Percentiles rank a stretch among this genome's conserved stretches.
phyloP scores from a whole-genome alignment of 2,888 invertebrate species.

The Leistus spinibarbis region DNA sequence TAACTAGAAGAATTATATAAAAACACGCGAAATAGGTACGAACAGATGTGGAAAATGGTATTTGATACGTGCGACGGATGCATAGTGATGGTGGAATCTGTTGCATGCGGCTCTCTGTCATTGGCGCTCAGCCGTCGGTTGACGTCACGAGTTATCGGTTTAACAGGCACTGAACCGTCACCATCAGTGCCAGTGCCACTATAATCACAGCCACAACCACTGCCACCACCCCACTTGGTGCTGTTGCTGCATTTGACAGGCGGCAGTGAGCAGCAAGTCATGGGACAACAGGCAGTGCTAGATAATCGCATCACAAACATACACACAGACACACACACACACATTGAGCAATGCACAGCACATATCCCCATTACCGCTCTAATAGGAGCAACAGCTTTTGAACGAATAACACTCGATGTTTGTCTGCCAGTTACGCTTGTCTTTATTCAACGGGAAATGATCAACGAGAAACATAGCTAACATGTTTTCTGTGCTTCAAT shows the following conservation, averaged over 20 bases:
- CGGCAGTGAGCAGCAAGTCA: background rate
- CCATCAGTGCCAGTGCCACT: background rate
- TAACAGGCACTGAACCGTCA: slow-evolving; percentile 13
- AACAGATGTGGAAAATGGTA: background rate
- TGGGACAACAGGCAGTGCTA: background rate
- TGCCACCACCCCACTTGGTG: background rate
- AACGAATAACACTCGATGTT: background rate
- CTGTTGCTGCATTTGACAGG: slow-evolving; percentile 6
- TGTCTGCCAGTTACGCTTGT: background rate
- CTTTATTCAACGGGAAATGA: background rate
- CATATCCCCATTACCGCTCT: too few relatives aligned
- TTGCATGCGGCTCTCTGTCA: slow-evolving; percentile 5
- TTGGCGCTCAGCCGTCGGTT: background rate
- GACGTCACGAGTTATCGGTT: slow-evolving; percentile 17
- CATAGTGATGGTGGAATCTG: background rate
- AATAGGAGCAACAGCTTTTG: background rate
- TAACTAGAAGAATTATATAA: too few relatives aligned
- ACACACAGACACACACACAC: background rate
- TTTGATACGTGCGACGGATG: background rate
- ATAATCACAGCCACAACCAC: background rate
- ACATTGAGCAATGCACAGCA: too few relatives aligned
- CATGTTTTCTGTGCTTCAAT: too few relatives aligned
- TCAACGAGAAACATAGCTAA: background rate
- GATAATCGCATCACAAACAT: slow-evolving; percentile 2
- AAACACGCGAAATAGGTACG: too few relatives aligned